phyloP scores from a whole-genome alignment of 1,140 invertebrate genomes.

The Anadara kagoshimensis region DNA sequence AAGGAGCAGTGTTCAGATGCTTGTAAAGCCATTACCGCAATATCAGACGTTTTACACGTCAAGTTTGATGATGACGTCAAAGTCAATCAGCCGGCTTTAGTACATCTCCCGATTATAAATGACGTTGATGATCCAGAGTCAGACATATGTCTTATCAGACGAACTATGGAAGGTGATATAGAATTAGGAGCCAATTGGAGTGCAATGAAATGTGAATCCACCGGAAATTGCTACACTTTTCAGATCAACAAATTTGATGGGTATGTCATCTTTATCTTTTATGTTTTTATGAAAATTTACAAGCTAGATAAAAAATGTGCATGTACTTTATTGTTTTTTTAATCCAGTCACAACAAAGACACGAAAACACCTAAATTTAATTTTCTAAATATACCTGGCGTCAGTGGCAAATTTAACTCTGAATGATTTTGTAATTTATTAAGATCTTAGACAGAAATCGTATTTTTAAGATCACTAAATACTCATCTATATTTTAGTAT shows the following conservation, averaged over 20 bases:
- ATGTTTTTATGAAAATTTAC: no score
- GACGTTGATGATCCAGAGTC: constrained; percentile 48
- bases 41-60: constrained; percentile 46
- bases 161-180: constrained; percentile 35
- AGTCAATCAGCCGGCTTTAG: constrained; percentile 34
- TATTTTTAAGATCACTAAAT: no score
- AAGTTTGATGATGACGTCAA: constrained; percentile 42
- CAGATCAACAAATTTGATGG: constrained; percentile 44
- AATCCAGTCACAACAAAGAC: no score
- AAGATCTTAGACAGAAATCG: no score
- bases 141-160: constrained; percentile 48
- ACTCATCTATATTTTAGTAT: no score
- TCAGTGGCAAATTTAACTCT: no score
- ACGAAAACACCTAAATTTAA: no score
- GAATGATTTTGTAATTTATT: no score
- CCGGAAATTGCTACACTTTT: constrained; percentile 51
- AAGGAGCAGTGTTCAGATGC: constrained; percentile 46
- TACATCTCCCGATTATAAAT: constrained; percentile 47
- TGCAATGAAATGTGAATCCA: constrained; percentile 46
- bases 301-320: no score
- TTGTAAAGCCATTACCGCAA: constrained; percentile 37
- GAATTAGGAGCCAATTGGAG: constrained; percentile 34
- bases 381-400: no score
- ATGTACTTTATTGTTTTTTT: no score
- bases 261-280: constrained; percentile 21